phyloP scores from a whole-genome alignment of 2,113 vertebrate genomes.

The Nycticryphes semicollaris region DNA sequence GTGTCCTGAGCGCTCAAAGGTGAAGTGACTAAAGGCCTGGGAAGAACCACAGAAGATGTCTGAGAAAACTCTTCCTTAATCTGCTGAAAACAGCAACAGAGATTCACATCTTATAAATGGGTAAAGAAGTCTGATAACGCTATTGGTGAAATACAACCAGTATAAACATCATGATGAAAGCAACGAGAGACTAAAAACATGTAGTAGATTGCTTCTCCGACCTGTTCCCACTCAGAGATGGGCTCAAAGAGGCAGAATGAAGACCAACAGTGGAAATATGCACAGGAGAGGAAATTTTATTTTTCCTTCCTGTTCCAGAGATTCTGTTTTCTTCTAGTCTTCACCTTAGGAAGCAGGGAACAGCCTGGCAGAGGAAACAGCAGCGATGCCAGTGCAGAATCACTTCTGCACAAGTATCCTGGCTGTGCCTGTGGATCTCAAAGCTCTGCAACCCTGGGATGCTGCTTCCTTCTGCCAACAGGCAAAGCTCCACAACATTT shows the following conservation, averaged over 20 bases:
- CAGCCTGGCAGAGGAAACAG: background rate
- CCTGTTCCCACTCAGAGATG: background rate
- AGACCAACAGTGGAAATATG: background rate
- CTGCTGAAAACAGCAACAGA: background rate
- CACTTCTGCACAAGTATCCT: background rate
- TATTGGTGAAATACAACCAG: background rate
- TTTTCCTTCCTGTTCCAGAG: background rate
- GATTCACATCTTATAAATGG: background rate
- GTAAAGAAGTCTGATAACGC: background rate
- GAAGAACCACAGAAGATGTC: background rate
- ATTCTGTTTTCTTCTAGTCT: background rate
- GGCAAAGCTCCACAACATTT: background rate
- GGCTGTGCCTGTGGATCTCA: background rate
- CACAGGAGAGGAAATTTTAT: background rate
- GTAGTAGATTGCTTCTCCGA: background rate
- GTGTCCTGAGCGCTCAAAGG: conserved; percentile 95
- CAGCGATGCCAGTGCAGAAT: background rate
- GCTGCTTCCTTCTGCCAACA: background rate
- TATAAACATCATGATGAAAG: background rate
- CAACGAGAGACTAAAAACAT: background rate
- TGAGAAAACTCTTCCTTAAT: background rate
- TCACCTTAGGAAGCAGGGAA: background rate
- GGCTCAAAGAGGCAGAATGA: background rate
- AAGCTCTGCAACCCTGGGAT: background rate
- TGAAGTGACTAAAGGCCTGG: conserved; percentile 97